phyloP scores from a whole-genome alignment of 2,113 vertebrate genomes.

The Herpetotheres cachinnans region DNA sequence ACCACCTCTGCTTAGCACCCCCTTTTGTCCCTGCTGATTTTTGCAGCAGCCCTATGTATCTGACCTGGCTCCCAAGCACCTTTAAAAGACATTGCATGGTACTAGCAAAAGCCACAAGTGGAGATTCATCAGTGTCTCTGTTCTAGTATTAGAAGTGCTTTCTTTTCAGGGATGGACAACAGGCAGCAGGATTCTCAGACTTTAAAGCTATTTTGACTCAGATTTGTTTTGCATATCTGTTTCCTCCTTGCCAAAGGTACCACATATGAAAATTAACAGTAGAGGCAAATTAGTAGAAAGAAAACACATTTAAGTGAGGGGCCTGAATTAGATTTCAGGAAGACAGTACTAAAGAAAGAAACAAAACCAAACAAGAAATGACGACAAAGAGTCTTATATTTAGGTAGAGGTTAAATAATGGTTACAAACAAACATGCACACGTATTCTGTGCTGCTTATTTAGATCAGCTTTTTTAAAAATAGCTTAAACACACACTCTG shows the following conservation, averaged over 20 bases:
- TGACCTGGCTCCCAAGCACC: neutral
- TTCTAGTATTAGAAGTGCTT: neutral
- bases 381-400: neutral
- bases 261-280: neutral
- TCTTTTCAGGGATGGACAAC: neutral
- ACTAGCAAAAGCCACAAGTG: neutral
- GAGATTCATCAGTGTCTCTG: neutral
- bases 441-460: neutral
- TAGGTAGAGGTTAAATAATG: neutral
- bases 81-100: neutral
- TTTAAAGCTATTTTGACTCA: neutral
- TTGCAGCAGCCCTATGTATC: neutral
- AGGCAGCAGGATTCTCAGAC: neutral
- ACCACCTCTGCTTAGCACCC: neutral
- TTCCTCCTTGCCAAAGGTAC: neutral
- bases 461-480: neutral
- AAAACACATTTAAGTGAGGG: neutral
- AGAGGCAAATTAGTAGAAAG: neutral
- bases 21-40: neutral
- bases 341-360: neutral
- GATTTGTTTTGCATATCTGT: neutral
- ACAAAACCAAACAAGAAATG: neutral
- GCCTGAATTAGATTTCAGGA: neutral
- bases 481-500: neutral
- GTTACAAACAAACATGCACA: neutral